Base-by-base conservation (phyloP, 2,888 invertebrate species). In the Nemapogon koenigi region DNA sequence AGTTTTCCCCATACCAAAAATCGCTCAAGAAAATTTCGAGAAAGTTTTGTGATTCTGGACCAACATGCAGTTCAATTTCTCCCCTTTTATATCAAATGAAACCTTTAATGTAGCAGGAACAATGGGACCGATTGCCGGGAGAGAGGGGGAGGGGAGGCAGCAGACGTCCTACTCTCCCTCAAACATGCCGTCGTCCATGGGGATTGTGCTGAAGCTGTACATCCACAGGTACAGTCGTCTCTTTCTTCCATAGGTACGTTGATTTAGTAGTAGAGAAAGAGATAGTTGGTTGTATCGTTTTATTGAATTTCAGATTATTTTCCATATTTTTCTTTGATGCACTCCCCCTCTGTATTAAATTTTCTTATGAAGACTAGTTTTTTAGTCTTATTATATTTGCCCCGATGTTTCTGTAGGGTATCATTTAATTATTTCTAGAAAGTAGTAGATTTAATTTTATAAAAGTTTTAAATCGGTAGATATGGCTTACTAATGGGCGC, bases 141-240 rank as follows among this genome's bases (percentile, higher is more conserved):
- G 46, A 70, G 76, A 41, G 67, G 63, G 8, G 75, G 76, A 25
- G 78, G 86, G 52, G 91, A 91, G 54, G 88, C 92, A 52, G 91
- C 93, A n/a, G 93, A 94, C 68, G 93, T 93, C 45, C 82, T 94
- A 31, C 81, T 94, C 53, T 91, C 92, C 0, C 73, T 94, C 51
- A 94, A 94, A 61, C 91, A 93, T 62, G 91, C 92, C 29, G 91
- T 93, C 41, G 90, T 92, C 26, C 91, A 91, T 63, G 89, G 91
- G 8, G 88, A 86, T 48, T 79, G 76, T 52, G 53, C 75, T 49
- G 75, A 81, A 55, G 46, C 69, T 31, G 81, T 80, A 37, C 81
- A 81, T 54, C 73, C 75, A 39, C 83, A 83, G 66, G 83, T 83
- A 65, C 45, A 47, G 6, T 43, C 41, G 22, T 58, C 62, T 53